phyloP scores from a whole-genome alignment of 2,888 invertebrate genomes.

The Drosophila barbarae region DNA sequence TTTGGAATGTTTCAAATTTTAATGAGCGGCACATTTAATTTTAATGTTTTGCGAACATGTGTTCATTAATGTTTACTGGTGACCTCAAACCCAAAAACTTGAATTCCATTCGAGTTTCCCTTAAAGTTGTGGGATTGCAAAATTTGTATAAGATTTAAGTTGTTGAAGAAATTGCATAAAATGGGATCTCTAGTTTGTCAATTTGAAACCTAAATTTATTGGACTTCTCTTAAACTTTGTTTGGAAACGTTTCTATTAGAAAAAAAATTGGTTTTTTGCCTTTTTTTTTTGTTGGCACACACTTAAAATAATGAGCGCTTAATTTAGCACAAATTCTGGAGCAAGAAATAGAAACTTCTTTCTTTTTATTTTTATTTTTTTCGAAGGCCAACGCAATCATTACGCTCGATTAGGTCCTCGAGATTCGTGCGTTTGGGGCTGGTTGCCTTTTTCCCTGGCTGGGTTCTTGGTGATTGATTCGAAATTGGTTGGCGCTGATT shows the following conservation, averaged over 20 bases:
- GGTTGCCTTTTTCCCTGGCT: slow-evolving; percentile 25
- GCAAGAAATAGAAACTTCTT: slow-evolving; percentile 38
- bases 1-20: slow-evolving; percentile 62
- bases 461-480: slow-evolving; percentile 59
- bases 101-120: slow-evolving; percentile 3
- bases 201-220: too few relatives aligned
- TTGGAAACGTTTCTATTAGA: slow-evolving; percentile 40
- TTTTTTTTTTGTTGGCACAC: slow-evolving; percentile 28
- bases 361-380: slow-evolving; percentile 24
- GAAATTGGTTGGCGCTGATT: slow-evolving; percentile 73
- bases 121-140: slow-evolving; percentile 23
- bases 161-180: not conserved
- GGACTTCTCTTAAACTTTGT: slow-evolving; percentile 13
- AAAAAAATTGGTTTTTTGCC: slow-evolving; percentile 13
- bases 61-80: slow-evolving; percentile 61
- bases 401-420: slow-evolving; percentile 68
- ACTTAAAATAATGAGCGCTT: slow-evolving; percentile 73
- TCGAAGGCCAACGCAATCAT: slow-evolving; percentile 62
- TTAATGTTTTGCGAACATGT: slow-evolving; percentile 68
- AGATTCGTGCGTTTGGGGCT: slow-evolving; percentile 36
- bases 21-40: slow-evolving; percentile 70
- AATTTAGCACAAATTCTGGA: slow-evolving; percentile 64
- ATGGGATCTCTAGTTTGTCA: too few relatives aligned
- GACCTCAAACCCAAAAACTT: slow-evolving; percentile 22
- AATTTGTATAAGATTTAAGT: slow-evolving; percentile 39